Evolutionary conservation across 2,797 vertebrate genomes (phyloP).

Genomic region (Takifugu rubripes): DNA sequence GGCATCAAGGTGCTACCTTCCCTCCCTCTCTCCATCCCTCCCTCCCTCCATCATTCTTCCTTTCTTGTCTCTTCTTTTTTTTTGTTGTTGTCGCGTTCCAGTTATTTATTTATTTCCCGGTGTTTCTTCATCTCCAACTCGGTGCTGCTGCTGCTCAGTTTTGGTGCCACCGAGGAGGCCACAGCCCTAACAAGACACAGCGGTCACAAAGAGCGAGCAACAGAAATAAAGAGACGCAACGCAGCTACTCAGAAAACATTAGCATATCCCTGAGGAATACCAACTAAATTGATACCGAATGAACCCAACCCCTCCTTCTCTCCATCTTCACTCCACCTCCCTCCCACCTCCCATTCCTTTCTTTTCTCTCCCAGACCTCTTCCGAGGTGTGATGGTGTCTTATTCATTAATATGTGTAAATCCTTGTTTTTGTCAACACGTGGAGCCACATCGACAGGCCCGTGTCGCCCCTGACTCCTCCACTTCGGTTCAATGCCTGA

Average conservation of each 20-base stretch:
- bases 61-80: constrained; percentile 70
- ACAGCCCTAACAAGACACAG: constrained; percentile 93
- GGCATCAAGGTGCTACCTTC: constrained; percentile 89
- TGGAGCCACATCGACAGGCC: constrained; percentile 66
- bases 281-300: constrained; percentile 86
- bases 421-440: constrained; percentile 69
- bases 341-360: constrained; percentile 9
- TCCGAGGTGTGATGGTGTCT: constrained; percentile 82
- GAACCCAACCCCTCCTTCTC: constrained; percentile 55
- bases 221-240: constrained; percentile 69
- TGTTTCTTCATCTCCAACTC: constrained; percentile 53
- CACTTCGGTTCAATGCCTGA: constrained; percentile 82
- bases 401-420: constrained; percentile 94
- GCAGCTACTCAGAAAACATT: constrained; percentile 84
- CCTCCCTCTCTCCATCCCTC: constrained; percentile 65
- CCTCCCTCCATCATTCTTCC: constrained; percentile 59
- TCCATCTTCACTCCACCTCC: constrained; percentile 22
- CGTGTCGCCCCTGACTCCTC: constrained; percentile 83
- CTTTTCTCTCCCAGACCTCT: constrained; percentile 61
- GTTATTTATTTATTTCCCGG: constrained; percentile 66
- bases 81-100: constrained; percentile 68
- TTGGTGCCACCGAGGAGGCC: constrained; percentile 78
- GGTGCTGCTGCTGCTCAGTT: constrained; percentile 53
- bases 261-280: constrained; percentile 86
- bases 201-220: constrained; percentile 77